A percentile compares a stretch with the other conserved stretches of the same genome.
These are phyloP conservation scores for Halcyon chelicuti DNA, from an alignment of 2,797 vertebrate species.

Conservation along the genomic window DNA sequence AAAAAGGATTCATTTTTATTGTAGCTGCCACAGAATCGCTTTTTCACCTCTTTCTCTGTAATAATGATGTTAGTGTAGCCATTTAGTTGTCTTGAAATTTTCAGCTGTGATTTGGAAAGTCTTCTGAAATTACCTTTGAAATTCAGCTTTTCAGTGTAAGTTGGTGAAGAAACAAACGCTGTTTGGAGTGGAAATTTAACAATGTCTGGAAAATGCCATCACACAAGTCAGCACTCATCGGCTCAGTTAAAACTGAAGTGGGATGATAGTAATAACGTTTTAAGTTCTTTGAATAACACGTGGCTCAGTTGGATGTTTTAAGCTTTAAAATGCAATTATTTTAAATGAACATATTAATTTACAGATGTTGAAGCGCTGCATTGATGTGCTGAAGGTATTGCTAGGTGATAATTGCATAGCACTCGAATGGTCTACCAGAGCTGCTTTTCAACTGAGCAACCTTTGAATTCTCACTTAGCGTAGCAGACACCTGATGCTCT, in stretches of 20 bases:
- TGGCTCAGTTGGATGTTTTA: neutral
- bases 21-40: neutral
- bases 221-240: neutral
- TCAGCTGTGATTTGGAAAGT: neutral
- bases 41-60: neutral
- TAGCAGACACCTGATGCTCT: neutral
- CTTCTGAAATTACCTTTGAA: neutral
- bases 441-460: neutral
- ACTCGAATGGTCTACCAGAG: neutral
- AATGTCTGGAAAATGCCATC: neutral
- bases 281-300: neutral
- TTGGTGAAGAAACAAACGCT: neutral
- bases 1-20: neutral
- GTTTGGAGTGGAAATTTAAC: neutral
- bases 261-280: neutral
- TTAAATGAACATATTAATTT: neutral
- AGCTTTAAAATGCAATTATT: slow-evolving; percentile 9
- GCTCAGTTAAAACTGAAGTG: neutral
- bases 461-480: neutral
- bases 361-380: neutral
- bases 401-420: slow-evolving; percentile 9
- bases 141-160: neutral
- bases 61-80: neutral
- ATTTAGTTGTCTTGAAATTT: neutral
- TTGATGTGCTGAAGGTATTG: neutral